A percentile compares a stretch with the other conserved stretches of the same genome.
phyloP scores from a whole-genome alignment of 2,888 invertebrate genomes.

The Ichneumoninae sp. region DNA sequence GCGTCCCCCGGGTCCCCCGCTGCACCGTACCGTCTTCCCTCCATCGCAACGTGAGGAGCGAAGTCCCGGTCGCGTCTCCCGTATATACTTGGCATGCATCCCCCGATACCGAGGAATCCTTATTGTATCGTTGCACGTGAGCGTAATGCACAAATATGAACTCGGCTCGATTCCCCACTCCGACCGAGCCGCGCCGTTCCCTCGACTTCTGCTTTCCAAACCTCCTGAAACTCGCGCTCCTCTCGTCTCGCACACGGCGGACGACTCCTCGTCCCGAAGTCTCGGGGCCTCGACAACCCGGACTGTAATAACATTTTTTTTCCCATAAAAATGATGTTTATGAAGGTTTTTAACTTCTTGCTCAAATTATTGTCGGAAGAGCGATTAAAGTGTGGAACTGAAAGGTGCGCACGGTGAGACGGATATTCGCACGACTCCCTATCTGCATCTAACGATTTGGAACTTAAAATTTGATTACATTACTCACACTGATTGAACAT shows the following conservation, averaged over 20 bases:
- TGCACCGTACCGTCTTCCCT: neutral
- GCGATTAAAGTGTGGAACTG: too few species aligned
- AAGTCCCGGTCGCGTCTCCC: conserved; percentile 64
- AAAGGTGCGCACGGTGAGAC: too few species aligned
- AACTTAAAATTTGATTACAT: too few species aligned
- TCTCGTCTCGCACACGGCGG: neutral
- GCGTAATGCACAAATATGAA: conserved; percentile 83
- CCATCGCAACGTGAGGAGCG: conserved; percentile 22
- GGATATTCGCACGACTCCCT: too few species aligned
- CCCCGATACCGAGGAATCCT: conserved; percentile 84
- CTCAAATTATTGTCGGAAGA: too few species aligned
- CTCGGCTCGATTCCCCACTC: conserved; percentile 77
- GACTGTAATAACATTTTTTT: conserved; percentile 49
- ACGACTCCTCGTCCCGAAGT: conserved; percentile 57
- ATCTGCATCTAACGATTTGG: too few species aligned
- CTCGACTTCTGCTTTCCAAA: conserved; percentile 50
- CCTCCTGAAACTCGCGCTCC: conserved; percentile 40
- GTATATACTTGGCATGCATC: conserved; percentile 83
- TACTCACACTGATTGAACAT: too few species aligned
- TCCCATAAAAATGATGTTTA: neutral
- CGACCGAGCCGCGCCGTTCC: conserved; percentile 33
- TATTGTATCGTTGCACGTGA: conserved; percentile 84
- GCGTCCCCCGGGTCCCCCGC: conserved; percentile 3
- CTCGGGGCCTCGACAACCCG: conserved; percentile 32
- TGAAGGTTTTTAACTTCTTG: too few species aligned